phyloP scores from a whole-genome alignment of 2,113 vertebrate genomes.

The Oceanodroma tethys region DNA sequence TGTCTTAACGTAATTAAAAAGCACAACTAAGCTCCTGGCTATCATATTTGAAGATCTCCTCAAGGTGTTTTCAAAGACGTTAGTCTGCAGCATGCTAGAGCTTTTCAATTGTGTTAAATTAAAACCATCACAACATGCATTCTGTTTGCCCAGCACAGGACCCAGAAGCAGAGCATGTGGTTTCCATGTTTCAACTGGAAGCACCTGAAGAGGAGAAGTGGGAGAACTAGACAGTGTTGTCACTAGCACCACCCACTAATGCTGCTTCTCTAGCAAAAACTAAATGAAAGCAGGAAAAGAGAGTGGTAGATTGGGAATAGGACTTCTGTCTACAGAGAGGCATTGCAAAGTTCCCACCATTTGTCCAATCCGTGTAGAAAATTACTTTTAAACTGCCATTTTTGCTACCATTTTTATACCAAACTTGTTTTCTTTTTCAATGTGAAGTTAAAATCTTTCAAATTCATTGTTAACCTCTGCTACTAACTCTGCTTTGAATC shows the following conservation, averaged over 20 bases:
- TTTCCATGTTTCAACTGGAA: constrained; percentile 1
- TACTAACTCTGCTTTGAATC: neutral
- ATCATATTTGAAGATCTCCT: constrained; percentile 21
- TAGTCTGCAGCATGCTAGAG: neutral
- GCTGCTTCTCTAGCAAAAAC: neutral
- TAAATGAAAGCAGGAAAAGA: neutral
- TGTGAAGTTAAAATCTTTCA: neutral
- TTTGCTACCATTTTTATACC: neutral
- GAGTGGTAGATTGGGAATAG: neutral
- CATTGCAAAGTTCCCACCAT: neutral
- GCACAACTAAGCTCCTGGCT: constrained; percentile 17
- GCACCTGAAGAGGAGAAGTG: neutral
- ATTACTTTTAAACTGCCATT: neutral
- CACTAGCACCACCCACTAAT: neutral
- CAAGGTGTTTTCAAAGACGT: neutral
- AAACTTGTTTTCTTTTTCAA: neutral
- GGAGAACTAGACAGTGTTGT: neutral
- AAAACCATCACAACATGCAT: neutral
- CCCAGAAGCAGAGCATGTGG: neutral
- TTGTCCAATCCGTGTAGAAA: neutral
- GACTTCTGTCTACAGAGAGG: neutral
- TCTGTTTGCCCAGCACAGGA: neutral
- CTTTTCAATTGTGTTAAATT: neutral
- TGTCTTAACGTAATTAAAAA: constrained; percentile 49
- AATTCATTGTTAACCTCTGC: neutral